phyloP scores from a whole-genome alignment of 35 echinoderm and acorn worm species.

The Eucidaris tribuloides region DNA sequence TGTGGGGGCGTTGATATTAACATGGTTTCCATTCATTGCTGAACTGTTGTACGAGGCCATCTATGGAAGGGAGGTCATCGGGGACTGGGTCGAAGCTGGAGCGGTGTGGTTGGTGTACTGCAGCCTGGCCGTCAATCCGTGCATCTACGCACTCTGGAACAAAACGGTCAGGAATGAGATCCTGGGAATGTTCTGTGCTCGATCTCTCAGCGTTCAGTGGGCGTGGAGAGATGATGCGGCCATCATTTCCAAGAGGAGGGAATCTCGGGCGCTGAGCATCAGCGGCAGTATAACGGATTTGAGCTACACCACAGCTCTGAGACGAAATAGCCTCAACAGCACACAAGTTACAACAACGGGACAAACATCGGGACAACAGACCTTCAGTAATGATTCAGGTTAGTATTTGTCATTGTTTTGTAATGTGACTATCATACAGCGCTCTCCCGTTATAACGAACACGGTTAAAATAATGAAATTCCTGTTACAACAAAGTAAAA shows the following conservation, averaged over 20 bases:
- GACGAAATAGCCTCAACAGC: neutral
- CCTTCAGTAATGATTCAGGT: conserved; percentile 67
- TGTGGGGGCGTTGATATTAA: conserved; percentile 41
- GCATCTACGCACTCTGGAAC: conserved; percentile 90
- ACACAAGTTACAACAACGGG: conserved; percentile 13
- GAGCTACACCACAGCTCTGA: conserved; percentile 40
- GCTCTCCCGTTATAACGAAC: too few relatives aligned
- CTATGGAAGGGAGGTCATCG: neutral
- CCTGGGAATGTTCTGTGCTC: conserved; percentile 51
- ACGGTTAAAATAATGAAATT: too few relatives aligned
- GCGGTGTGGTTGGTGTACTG: conserved; percentile 55
- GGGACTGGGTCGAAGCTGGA: conserved; percentile 31
- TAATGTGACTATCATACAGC: too few relatives aligned
- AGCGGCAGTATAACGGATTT: conserved; percentile 73
- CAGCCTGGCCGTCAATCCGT: conserved; percentile 53
- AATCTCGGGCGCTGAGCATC: conserved; percentile 60
- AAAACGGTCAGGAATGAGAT: conserved; percentile 65
- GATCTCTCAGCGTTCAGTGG: conserved; percentile 28
- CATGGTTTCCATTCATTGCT: conserved; percentile 61
- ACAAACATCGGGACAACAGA: conserved; percentile 22
- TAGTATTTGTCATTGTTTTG: too few relatives aligned
- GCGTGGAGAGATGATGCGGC: conserved; percentile 49
- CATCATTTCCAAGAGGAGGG: conserved; percentile 34
- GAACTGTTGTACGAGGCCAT: conserved; percentile 59
- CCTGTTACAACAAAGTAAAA: too few relatives aligned